These are phyloP conservation scores for Eupithecia abbreviata DNA, from an alignment of 2,888 invertebrate genomes.

Conservation along the genomic window DNA sequence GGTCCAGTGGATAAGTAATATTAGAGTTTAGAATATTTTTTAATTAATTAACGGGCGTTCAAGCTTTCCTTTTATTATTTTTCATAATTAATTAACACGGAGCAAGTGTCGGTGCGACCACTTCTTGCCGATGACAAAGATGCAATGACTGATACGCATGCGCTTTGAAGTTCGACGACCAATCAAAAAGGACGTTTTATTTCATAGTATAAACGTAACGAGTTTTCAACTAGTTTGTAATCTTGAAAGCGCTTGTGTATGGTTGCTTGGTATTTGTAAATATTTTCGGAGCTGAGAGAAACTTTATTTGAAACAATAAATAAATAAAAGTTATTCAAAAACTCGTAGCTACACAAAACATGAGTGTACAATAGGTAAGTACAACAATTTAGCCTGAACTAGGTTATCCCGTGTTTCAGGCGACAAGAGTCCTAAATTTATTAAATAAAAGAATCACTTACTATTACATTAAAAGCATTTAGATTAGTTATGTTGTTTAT, in stretches of 20 bases:
- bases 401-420: no score
- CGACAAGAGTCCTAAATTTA: no score
- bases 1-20: not conserved
- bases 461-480: no score
- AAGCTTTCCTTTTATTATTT: conserved; percentile 2
- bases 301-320: not conserved
- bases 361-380: no score
- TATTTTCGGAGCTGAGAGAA: not conserved
- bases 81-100: conserved; percentile 40
- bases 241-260: not conserved
- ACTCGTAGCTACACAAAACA: no score
- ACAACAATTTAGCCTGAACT: no score
- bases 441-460: no score
- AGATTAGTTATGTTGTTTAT: no score
- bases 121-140: conserved; percentile 79
- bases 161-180: conserved; percentile 79
- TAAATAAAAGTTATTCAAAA: no score
- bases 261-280: not conserved
- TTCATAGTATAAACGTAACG: not conserved
- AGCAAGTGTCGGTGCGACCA: conserved; percentile 72
- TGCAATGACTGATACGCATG: conserved; percentile 70
- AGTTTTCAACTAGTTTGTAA: conserved; percentile 5
- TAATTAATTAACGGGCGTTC: not conserved
- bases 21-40: not conserved
- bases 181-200: conserved; percentile 65